Evolutionary conservation across 1,140 invertebrate species (phyloP), one percentile per base, ranked within the genome.

Genomic region (Macrotrachela quadricornifera): DNA sequence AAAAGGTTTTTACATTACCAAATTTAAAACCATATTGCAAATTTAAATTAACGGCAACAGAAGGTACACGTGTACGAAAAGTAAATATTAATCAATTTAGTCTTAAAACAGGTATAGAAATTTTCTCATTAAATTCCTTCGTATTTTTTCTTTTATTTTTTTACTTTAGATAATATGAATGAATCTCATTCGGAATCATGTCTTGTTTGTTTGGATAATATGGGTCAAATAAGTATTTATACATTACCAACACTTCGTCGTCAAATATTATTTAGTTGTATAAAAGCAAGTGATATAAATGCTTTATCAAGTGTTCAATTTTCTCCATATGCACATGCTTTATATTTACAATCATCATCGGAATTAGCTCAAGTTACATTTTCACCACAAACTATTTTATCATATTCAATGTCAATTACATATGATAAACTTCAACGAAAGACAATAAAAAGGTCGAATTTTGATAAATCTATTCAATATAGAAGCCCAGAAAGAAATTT

Each of bases 21-120:
- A 80, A 80, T 51, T 70, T 95, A 44, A 91, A 91, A 68, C 85
- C 87, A 0, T 80, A 82, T 61, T 81, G 84, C 71, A 96, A 95
- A 70, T 85, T 85, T 68, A 95, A 95, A 70, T 71, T 96, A 11
- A 96, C 90, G 10, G 90, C 88, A 16, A 78, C 85, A 61, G 88
- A 95, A 72, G 88, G 90, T 4, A 79, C 83, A 0, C 74, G 81
- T 57, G 80, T 94, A 6, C 75, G 88, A 18, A 30, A 30, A 30
- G 21, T 30, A 30, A 30, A 30, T 30, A 30, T 30, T 8, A 30
- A 30, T 30, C 21, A 30, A 30, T 30, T 30, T 30, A 30, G 3
- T 8, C 21, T 30, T 8, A 30, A 30, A 30, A 4, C 21, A 30
- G 21, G 21, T 30, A 30, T n/a, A n/a, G n/a, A 30, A 30, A 4